These are phyloP conservation scores for Drosophila prosaltans DNA, from an alignment of 1,140 invertebrate species.

Conservation along the genomic window DNA sequence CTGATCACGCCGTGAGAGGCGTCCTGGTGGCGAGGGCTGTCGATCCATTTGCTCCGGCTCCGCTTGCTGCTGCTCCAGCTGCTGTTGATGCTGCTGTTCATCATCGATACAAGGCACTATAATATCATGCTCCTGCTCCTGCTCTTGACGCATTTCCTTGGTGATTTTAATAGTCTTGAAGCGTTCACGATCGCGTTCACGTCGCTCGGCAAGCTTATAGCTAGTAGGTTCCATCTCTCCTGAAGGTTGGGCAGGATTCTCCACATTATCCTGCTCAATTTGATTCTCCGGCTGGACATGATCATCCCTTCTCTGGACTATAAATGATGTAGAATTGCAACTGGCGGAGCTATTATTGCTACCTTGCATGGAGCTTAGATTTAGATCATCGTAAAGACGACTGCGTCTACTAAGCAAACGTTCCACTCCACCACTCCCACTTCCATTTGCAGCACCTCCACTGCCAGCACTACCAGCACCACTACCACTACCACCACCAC, in stretches of 20 bases:
- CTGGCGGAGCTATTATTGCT: constrained; percentile 49
- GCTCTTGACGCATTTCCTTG: constrained; percentile 58
- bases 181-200: constrained; percentile 77
- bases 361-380: constrained; percentile 63
- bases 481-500: constrained; percentile 16
- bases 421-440: constrained; percentile 46
- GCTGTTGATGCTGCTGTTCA: constrained; percentile 36
- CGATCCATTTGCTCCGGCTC: constrained; percentile 5
- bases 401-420: constrained; percentile 74
- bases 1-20: constrained; percentile 63
- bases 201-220: constrained; percentile 67
- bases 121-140: constrained; percentile 43
- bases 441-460: background rate
- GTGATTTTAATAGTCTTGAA: constrained; percentile 82
- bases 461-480: constrained; percentile 6
- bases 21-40: constrained; percentile 38
- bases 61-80: constrained; percentile 26
- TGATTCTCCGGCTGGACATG: constrained; percentile 11
- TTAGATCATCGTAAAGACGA: constrained; percentile 80
- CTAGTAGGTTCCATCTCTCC: constrained; percentile 43
- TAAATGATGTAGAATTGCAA: constrained; percentile 71
- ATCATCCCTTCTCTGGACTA: constrained; percentile 60
- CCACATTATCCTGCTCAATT: constrained; percentile 25
- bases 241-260: constrained; percentile 12
- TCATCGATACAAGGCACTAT: constrained; percentile 75